phyloP scores from a whole-genome alignment of 1,140 invertebrate genomes.

The Battus philenor region DNA sequence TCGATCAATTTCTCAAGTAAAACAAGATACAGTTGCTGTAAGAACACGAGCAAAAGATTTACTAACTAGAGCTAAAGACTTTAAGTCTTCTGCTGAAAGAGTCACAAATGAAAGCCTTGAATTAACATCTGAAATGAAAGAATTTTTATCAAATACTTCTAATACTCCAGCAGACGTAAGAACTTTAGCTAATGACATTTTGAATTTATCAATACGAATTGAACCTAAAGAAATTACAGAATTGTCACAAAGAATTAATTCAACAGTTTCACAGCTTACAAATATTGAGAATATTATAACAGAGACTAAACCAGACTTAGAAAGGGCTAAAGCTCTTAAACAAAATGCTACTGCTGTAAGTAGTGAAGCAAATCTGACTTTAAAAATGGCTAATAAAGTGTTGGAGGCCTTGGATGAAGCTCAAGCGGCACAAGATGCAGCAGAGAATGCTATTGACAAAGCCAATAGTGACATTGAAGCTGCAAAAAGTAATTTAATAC shows the following conservation, averaged over 20 bases:
- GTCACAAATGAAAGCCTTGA: conserved; percentile 75
- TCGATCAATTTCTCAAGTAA: conserved; percentile 75
- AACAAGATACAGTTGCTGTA: conserved; percentile 75
- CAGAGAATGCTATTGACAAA: conserved; percentile 85
- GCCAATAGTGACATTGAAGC: conserved; percentile 87
- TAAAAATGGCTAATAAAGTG: conserved; percentile 77
- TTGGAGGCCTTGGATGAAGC: conserved; percentile 81
- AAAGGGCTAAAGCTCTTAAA: conserved; percentile 85
- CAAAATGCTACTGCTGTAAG: conserved; percentile 85
- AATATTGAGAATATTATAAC: conserved; percentile 93
- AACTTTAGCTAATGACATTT: conserved; percentile 85
- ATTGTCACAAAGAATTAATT: conserved; percentile 89
- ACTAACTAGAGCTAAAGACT: conserved; percentile 67
- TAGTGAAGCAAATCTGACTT: conserved; percentile 78
- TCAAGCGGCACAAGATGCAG: conserved; percentile 84
- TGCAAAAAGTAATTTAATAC: conserved; percentile 84
- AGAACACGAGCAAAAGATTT: conserved; percentile 72
- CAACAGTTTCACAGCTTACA: conserved; percentile 89
- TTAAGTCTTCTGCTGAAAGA: conserved; percentile 69
- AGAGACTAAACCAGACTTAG: conserved; percentile 88
- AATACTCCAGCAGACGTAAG: conserved; percentile 89
- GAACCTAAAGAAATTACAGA: conserved; percentile 91
- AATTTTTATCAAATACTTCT: conserved; percentile 85
- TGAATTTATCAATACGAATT: conserved; percentile 77
- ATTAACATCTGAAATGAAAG: conserved; percentile 82